Percentiles rank a stretch among this genome's conserved stretches.
phyloP scores from a whole-genome alignment of 2,113 vertebrate species.

The Dunckerocampus dactyliophorus region DNA sequence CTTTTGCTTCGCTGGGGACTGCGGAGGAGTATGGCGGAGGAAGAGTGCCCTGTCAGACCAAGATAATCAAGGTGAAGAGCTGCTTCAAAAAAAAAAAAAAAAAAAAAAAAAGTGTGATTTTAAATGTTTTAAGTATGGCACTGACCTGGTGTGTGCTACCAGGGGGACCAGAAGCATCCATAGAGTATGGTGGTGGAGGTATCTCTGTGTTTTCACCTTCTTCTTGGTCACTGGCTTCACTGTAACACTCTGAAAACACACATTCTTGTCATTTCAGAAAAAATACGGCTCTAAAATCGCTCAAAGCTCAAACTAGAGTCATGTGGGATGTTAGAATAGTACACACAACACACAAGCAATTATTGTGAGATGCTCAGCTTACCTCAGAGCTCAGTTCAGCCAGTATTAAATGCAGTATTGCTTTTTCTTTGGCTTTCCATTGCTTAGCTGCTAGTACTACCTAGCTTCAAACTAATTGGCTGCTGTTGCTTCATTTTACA shows the following conservation, averaged over 20 bases:
- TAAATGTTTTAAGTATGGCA: background rate
- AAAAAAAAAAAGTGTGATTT: background rate
- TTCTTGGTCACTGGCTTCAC: slow-evolving; percentile 91
- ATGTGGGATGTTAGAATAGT: no score
- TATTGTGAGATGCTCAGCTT: no score
- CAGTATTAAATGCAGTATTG: no score
- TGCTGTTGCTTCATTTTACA: no score
- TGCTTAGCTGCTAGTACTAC: no score
- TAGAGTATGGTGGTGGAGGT: slow-evolving; percentile 73
- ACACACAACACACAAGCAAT: no score
- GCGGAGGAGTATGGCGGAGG: slow-evolving; percentile 76
- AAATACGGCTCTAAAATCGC: background rate
- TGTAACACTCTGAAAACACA: slow-evolving; percentile 83
- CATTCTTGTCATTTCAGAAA: background rate
- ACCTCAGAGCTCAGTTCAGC: no score
- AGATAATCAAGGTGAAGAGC: background rate
- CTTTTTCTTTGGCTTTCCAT: no score
- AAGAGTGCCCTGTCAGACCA: slow-evolving; percentile 62
- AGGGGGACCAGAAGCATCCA: slow-evolving; percentile 48
- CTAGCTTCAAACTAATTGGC: no score
- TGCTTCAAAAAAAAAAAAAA: background rate
- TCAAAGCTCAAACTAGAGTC: background rate
- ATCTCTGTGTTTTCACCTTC: slow-evolving; percentile 82
- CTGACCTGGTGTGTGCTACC: slow-evolving; percentile 60
- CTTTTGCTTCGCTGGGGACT: slow-evolving; percentile 71